These are phyloP conservation scores for Nymphalis polychloros DNA, from an alignment of 2,888 invertebrate species.

Conservation along the genomic window DNA sequence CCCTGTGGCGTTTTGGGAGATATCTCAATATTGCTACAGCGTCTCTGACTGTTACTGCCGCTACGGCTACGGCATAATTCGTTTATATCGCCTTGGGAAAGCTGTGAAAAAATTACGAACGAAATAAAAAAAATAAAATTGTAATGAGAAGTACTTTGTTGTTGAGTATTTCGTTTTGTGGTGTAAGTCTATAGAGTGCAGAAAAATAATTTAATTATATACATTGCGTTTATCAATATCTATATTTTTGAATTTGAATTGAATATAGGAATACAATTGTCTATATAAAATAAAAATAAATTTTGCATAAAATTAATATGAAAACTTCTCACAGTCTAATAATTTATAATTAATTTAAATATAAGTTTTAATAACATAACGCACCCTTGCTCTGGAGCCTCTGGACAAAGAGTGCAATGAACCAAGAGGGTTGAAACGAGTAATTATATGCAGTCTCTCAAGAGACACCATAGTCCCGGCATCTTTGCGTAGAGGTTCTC, in stretches of 20 bases:
- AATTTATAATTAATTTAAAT: too few species aligned
- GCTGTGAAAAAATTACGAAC: conserved; percentile 52
- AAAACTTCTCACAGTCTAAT: too few species aligned
- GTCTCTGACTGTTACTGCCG: conserved; percentile 76
- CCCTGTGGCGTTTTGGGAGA: conserved; percentile 66
- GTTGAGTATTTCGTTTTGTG: too few species aligned
- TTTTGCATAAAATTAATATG: too few species aligned
- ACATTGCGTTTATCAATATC: too few species aligned
- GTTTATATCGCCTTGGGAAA: conserved; percentile 79
- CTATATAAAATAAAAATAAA: too few species aligned
- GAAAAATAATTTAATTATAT: too few species aligned
- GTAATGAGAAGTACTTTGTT: too few species aligned
- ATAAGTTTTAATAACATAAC: conserved; percentile 26
- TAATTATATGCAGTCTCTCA: conserved; percentile 87
- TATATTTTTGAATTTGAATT: too few species aligned
- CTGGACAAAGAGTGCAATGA: conserved; percentile 87
- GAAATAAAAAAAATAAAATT: not conserved
- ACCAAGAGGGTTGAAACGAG: conserved; percentile 88
- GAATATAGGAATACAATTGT: too few species aligned
- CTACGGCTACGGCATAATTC: conserved; percentile 74
- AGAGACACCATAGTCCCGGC: conserved; percentile 86
- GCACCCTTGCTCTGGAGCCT: conserved; percentile 81
- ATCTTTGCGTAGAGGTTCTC: conserved; percentile 84
- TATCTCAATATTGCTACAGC: conserved; percentile 82
- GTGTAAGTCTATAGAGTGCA: too few species aligned